A percentile compares a stretch with the other conserved stretches of the same genome.
Conservation (phyloP, 2,888 invertebrate genomes). For the Meta bourneti region DNA sequence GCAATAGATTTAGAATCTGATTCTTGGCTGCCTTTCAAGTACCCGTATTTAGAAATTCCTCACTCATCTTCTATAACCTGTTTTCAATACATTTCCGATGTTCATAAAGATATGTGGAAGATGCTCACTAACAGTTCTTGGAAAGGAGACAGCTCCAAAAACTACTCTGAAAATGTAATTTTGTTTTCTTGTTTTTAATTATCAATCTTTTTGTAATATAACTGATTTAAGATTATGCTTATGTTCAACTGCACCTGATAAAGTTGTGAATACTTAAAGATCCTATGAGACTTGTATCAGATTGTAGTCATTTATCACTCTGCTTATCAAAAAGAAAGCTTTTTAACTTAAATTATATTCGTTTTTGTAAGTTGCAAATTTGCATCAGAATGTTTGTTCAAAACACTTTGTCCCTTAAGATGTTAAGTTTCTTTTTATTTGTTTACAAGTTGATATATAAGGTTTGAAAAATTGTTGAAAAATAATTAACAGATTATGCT, state of each 20-base stretch:
- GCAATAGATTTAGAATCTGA: slow-evolving; percentile 92
- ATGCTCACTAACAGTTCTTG: slow-evolving; percentile 80
- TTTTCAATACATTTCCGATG: slow-evolving; percentile 86
- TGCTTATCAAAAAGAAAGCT: too few relatives aligned
- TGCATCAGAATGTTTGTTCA: too few relatives aligned
- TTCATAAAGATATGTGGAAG: slow-evolving; percentile 84
- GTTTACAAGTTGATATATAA: too few relatives aligned
- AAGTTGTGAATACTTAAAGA: too few relatives aligned
- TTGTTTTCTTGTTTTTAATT: slow-evolving; percentile 18
- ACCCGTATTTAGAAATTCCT: slow-evolving; percentile 93
- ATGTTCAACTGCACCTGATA: not conserved
- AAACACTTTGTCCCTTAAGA: too few relatives aligned
- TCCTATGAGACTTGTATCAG: too few relatives aligned
- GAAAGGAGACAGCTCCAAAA: slow-evolving; percentile 75
- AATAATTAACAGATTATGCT: too few relatives aligned
- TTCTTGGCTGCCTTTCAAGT: slow-evolving; percentile 90
- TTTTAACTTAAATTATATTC: too few relatives aligned
- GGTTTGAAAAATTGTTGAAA: too few relatives aligned
- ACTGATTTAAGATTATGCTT: not conserved
- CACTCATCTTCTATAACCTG: slow-evolving; percentile 93
- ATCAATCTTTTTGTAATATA: not conserved
- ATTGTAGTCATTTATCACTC: too few relatives aligned
- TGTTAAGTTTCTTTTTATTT: too few relatives aligned
- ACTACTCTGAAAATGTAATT: slow-evolving; percentile 69
- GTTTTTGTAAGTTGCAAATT: too few relatives aligned